These are phyloP conservation scores for Achroia grisella DNA, from an alignment of 1,140 invertebrate genomes.

Conservation along the genomic window DNA sequence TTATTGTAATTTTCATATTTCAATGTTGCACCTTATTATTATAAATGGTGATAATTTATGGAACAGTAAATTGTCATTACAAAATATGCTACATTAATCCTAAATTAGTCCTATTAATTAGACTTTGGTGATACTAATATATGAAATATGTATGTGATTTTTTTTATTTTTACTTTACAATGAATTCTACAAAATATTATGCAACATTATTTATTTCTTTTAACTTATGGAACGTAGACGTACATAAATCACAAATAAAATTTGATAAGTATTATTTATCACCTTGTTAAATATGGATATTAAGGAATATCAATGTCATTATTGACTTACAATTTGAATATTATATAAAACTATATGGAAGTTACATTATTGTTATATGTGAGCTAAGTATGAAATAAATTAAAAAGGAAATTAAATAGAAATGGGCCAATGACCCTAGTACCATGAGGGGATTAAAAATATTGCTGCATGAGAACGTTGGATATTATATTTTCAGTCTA, in stretches of 20 bases:
- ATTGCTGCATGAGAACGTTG: constrained; percentile 21
- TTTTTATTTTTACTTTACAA: no score
- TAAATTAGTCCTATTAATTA: no score
- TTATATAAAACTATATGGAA: constrained; percentile 32
- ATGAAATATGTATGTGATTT: no score
- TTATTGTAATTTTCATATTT: constrained; percentile 36
- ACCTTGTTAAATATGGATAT: neutral
- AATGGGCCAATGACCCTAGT: constrained; percentile 20
- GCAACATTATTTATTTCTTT: neutral
- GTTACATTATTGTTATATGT: constrained; percentile 29
- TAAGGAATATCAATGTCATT: neutral
- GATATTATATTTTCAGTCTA: constrained; percentile 37
- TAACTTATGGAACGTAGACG: neutral
- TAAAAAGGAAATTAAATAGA: neutral
- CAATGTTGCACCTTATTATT: no score
- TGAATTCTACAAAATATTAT: no score
- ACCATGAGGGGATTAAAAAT: constrained; percentile 59
- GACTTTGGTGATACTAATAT: no score
- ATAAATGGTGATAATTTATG: no score
- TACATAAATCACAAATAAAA: neutral
- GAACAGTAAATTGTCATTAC: no score
- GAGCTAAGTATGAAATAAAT: no score
- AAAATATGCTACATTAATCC: no score
- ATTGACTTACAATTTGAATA: neutral
- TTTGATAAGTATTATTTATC: neutral